These are phyloP conservation scores for Bostrychus sinensis DNA, from an alignment of 2,113 vertebrate genomes.

Conservation along the genomic window DNA sequence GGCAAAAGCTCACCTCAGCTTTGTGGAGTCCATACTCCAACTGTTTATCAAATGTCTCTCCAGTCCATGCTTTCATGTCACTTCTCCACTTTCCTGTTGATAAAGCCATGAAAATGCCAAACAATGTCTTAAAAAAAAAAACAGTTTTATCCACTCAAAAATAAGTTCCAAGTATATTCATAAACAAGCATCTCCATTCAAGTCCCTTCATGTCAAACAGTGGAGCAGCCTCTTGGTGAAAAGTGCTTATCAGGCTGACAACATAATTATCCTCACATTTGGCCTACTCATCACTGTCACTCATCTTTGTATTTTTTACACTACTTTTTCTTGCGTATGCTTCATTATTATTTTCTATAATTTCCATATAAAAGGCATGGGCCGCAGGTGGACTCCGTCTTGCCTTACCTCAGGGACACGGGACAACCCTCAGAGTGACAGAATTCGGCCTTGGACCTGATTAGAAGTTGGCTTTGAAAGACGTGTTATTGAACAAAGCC, in stretches of 20 bases:
- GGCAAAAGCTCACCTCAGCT: no score
- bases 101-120: no score
- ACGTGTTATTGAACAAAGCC: conserved; percentile 41
- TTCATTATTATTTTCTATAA: conserved; percentile 32
- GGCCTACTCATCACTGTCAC: conserved; percentile 52
- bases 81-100: no score
- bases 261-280: conserved; percentile 9
- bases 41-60: no score
- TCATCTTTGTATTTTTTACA: conserved; percentile 38
- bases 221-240: conserved; percentile 40
- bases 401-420: conserved; percentile 59
- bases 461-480: conserved; percentile 45
- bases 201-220: conserved; percentile 10
- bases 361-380: conserved; percentile 60
- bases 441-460: conserved; percentile 51
- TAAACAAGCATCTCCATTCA: not conserved
- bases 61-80: no score
- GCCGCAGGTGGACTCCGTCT: conserved; percentile 44
- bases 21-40: no score
- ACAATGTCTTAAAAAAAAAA: no score
- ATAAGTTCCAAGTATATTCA: no score
- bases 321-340: not conserved
- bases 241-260: conserved; percentile 50
- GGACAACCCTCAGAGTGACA: not conserved
- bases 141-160: no score